These are phyloP conservation scores for Corythornis leucogaster DNA, from an alignment of 2,797 vertebrate species.

Conservation along the genomic window DNA sequence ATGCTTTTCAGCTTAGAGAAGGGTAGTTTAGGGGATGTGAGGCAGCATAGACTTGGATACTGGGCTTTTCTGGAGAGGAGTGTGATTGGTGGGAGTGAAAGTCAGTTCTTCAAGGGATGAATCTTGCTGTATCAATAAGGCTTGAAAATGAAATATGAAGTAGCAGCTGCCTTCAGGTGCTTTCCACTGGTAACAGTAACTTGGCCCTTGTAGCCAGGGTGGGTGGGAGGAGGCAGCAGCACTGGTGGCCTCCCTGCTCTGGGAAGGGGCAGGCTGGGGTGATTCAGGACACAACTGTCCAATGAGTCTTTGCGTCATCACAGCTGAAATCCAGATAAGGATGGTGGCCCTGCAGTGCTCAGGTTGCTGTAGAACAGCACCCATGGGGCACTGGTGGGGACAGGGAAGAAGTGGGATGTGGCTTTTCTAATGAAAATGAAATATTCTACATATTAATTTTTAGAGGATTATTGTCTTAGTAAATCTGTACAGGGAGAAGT, in stretches of 20 bases:
- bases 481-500: neutral
- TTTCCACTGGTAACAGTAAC: neutral
- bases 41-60: neutral
- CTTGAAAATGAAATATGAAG: neutral
- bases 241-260: neutral
- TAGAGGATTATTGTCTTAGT: neutral
- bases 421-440: neutral
- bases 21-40: neutral
- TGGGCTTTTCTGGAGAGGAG: neutral
- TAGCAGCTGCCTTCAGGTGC: neutral
- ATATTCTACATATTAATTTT: neutral
- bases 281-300: neutral
- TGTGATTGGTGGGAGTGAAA: neutral
- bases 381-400: neutral
- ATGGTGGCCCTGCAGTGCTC: neutral
- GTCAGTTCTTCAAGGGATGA: neutral
- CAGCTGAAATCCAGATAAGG: conserved; percentile 5
- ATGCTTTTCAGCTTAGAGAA: neutral
- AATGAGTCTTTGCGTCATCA: neutral
- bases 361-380: neutral
- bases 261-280: neutral
- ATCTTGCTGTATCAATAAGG: neutral
- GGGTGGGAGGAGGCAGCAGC: neutral
- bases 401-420: neutral
- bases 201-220: neutral